Base-by-base conservation (phyloP, 2,797 vertebrate species). In the Cuniculus paca region DNA sequence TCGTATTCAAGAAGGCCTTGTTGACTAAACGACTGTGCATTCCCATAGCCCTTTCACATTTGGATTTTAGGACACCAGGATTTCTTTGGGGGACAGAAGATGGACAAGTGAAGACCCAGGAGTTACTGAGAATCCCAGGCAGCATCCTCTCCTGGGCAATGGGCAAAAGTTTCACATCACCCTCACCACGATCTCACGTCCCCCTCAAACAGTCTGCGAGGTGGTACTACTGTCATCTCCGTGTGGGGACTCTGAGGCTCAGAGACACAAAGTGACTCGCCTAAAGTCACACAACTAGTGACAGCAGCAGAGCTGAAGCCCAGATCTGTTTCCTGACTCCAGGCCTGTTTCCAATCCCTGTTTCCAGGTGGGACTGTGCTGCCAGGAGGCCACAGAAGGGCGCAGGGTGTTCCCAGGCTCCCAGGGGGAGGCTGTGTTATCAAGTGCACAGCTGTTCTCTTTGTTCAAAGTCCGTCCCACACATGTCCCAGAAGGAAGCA, bases 391-490 rank as follows among this genome's bases (percentile, higher is more conserved):
- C 28, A 13, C 42, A 70, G 10, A n/a, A 75, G 45, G 86, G 48
- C 52, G 10, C 0, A 0, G 75, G 39, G 48, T 61, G 34, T 13
- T 19, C 16, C 39, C 2, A 52, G 82, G 60, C 78, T 39, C 42
- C 20, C 16, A 52, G 52, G 52, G 52, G 14, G 72, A 28, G 13
- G 31, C 28, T 28, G 34, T 56, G n/a, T 68, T 56, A 89, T 52
- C 74, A 63, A 75, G 79, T 39, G 5, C 50, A 70, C 74, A 65
- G 34, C 48, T 50, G n/a, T 34, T 68, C 39, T 39, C 68, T 12
- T 36, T 39, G 14, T 79, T 89, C 74, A 82, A 65, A 93, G 92
- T 26, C 39, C 42, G 72, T 58, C 31, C 88, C 90, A 22, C 2
- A 2, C 34, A 31, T 31, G 39, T 86, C 56, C n/a, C 19, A 48